Percentiles rank a stretch among this genome's conserved stretches.
phyloP scores from a whole-genome alignment of 2,888 invertebrate genomes.

The Gerris lacustris region DNA sequence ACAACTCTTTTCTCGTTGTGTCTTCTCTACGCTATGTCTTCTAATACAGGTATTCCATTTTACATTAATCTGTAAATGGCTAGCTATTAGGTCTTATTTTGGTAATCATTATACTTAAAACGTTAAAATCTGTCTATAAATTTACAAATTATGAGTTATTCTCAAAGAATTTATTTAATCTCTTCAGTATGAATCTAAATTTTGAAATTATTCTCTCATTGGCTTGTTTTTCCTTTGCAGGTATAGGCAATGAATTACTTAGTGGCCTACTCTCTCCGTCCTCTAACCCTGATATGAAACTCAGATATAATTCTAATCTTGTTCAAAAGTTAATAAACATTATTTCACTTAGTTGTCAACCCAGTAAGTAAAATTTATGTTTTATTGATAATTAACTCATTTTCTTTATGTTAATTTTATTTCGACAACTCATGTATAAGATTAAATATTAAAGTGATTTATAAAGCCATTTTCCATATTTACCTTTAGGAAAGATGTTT shows the following conservation, averaged over 20 bases:
- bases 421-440: no score
- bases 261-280: constrained; percentile 63
- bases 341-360: constrained; percentile 71
- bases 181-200: no score
- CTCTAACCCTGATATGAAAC: constrained; percentile 39
- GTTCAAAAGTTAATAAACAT: constrained; percentile 75
- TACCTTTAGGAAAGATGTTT: no score
- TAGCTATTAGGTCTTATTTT: no score
- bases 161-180: no score
- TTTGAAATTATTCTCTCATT: no score
- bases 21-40: constrained; percentile 81
- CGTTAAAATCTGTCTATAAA: no score
- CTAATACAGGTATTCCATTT: constrained; percentile 70
- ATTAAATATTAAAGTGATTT: no score
- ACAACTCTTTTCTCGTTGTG: constrained; percentile 81
- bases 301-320: constrained; percentile 62
- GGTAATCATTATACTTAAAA: no score
- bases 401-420: constrained; percentile 4
- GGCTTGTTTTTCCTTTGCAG: constrained; percentile 39
- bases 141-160: no score
- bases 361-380: constrained; percentile 47
- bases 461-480: no score
- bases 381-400: constrained; percentile 15
- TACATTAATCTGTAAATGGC: no score
- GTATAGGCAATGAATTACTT: constrained; percentile 67